phyloP scores from a whole-genome alignment of 1,140 invertebrate genomes.

The Aporrectodea caliginosa region DNA sequence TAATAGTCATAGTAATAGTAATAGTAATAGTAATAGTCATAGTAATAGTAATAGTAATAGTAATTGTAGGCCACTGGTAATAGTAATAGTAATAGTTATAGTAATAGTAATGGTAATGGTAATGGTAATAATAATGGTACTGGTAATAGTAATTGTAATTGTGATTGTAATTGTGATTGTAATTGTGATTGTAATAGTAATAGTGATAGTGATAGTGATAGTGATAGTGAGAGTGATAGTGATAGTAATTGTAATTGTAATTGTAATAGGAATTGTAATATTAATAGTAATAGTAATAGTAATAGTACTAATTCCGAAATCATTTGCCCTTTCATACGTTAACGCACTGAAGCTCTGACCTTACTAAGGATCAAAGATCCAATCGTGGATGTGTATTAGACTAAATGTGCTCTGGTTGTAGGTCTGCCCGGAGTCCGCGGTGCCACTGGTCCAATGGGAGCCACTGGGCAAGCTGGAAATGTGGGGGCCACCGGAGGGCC shows the following conservation, averaged over 20 bases:
- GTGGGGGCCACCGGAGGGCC: not conserved
- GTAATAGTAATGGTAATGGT: not conserved
- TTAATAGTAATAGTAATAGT: not conserved
- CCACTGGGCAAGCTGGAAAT: not conserved
- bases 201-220: not conserved
- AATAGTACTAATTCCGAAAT: not conserved
- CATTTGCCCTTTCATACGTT: not conserved
- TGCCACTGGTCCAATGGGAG: not conserved
- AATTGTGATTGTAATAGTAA: not conserved
- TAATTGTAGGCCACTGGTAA: not conserved
- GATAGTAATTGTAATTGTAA: not conserved
- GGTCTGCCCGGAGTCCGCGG: not conserved
- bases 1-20: not conserved
- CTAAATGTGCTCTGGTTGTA: not conserved
- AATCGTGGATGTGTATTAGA: not conserved
- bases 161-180: not conserved
- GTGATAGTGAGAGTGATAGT: not conserved
- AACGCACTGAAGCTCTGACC: not conserved
- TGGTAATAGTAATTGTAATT: not conserved
- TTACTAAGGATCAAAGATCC: not conserved
- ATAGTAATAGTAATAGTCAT: not conserved
- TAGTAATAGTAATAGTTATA: not conserved
- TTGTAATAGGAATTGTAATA: not conserved
- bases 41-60: not conserved
- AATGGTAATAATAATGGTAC: not conserved